phyloP scores from a whole-genome alignment of 2,888 invertebrate genomes.

The Blastobasis lacticolella region DNA sequence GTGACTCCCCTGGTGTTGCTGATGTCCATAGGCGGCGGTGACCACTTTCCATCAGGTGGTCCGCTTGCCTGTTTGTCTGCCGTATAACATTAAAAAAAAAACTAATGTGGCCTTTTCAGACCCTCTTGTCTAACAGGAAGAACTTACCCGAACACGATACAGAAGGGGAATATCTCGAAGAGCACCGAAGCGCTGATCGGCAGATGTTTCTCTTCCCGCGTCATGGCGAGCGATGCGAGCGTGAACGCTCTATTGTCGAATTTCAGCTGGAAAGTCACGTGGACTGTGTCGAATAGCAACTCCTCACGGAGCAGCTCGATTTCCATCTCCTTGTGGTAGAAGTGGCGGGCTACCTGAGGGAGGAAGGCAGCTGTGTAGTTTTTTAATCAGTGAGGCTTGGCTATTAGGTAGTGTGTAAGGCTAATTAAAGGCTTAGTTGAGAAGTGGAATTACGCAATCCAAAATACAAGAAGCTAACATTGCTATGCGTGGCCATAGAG shows the following conservation, averaged over 20 bases:
- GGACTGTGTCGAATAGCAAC: slow-evolving; percentile 90
- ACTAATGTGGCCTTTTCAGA: no score
- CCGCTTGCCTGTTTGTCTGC: no score
- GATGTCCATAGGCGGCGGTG: no score
- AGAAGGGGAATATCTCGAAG: slow-evolving; percentile 98
- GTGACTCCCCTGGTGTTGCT: no score
- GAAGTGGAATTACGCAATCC: no score
- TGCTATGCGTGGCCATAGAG: no score
- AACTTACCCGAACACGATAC: slow-evolving; percentile 93
- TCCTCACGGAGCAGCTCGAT: slow-evolving; percentile 93
- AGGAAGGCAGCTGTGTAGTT: background rate
- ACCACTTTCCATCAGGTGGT: no score
- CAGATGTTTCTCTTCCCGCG: slow-evolving; percentile 89
- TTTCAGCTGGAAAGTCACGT: slow-evolving; percentile 93
- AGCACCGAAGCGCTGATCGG: slow-evolving; percentile 92
- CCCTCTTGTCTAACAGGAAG: no score
- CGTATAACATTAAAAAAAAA: no score
- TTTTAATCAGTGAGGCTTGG: background rate
- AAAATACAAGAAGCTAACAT: no score
- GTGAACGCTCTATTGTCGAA: slow-evolving; percentile 96
- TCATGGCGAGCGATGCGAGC: slow-evolving; percentile 87
- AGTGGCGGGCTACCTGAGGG: slow-evolving; percentile 87
- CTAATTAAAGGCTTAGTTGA: no score
- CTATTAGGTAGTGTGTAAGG: no score
- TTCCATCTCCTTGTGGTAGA: slow-evolving; percentile 95